Evolutionary conservation across 2,888 invertebrate genomes (phyloP).

Genomic region (Thecophora atra): DNA sequence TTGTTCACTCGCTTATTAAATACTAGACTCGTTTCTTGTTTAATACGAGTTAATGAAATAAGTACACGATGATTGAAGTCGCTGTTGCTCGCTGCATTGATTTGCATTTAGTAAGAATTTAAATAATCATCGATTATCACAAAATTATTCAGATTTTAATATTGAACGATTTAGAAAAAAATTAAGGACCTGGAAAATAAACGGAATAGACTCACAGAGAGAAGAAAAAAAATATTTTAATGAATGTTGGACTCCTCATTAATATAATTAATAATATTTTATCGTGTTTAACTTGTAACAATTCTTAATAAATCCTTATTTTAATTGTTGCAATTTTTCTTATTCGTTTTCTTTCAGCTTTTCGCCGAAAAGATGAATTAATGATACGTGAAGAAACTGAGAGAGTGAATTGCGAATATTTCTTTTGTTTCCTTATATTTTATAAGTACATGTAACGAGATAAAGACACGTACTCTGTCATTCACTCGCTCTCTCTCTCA

Average conservation of each 20-base stretch:
- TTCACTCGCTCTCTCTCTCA: not conserved
- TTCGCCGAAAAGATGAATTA: conserved; percentile 21
- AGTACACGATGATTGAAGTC: too few relatives aligned
- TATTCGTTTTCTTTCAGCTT: conserved; percentile 13
- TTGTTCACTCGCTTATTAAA: too few relatives aligned
- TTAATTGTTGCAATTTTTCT: not conserved
- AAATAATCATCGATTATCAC: conserved; percentile 3
- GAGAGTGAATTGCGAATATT: conserved; percentile 24
- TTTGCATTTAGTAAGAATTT: conserved; percentile 1
- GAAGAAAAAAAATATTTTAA: too few relatives aligned
- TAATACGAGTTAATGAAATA: too few relatives aligned
- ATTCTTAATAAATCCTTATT: not conserved
- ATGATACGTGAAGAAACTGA: conserved; percentile 1
- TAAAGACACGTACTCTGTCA: too few relatives aligned
- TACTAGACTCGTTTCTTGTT: too few relatives aligned
- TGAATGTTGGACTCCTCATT: too few relatives aligned
- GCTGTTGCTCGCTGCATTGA: not conserved
- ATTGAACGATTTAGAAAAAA: too few relatives aligned
- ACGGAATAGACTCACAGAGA: too few relatives aligned
- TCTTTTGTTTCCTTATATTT: not conserved
- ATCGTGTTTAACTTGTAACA: conserved; percentile 9
- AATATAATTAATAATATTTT: not conserved
- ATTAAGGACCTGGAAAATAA: too few relatives aligned
- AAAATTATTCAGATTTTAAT: too few relatives aligned
- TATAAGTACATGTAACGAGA: too few relatives aligned